Evolutionary conservation across 2,113 vertebrate genomes (phyloP).

Genomic region (Prionailurus bengalensis): DNA sequence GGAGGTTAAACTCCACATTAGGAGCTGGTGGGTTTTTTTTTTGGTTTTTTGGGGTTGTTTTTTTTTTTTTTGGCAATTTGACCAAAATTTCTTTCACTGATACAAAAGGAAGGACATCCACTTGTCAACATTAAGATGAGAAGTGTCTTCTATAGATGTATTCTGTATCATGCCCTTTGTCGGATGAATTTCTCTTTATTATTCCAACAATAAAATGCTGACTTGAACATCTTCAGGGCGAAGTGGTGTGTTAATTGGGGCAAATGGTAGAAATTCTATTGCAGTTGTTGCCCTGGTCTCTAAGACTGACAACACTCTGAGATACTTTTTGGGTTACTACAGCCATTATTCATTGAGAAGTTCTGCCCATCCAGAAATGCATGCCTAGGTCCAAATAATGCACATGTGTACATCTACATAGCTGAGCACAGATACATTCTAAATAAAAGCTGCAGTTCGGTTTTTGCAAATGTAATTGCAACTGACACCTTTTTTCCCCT

Average conservation of each 20-base stretch:
- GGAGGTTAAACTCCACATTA: constrained; percentile 73
- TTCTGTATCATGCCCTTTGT: constrained; percentile 65
- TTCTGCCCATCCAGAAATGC: not conserved
- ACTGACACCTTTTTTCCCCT: not conserved
- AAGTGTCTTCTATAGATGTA: constrained; percentile 74
- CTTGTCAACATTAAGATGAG: constrained; percentile 78
- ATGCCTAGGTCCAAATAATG: constrained; percentile 32
- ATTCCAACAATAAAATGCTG: constrained; percentile 22
- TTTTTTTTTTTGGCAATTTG: constrained; percentile 79
- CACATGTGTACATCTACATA: not conserved
- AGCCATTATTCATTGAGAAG: constrained; percentile 45
- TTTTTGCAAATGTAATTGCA: constrained; percentile 20
- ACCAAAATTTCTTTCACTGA: constrained; percentile 78
- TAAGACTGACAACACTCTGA: not conserved
- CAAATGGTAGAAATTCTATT: not conserved
- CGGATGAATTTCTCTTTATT: constrained; percentile 59
- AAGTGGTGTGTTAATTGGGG: not conserved
- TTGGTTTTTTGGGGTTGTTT: constrained; percentile 35
- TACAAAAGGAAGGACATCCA: constrained; percentile 84
- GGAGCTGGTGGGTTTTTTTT: constrained; percentile 66
- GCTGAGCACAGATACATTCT: not conserved
- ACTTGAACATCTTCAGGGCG: constrained; percentile 6
- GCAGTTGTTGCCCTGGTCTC: not conserved
- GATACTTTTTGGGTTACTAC: not conserved
- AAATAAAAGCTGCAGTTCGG: not conserved